Percentiles rank a stretch among this genome's conserved stretches.
Conservation (phyloP, 2,888 invertebrate species). For the Pseudococcus viburni region DNA sequence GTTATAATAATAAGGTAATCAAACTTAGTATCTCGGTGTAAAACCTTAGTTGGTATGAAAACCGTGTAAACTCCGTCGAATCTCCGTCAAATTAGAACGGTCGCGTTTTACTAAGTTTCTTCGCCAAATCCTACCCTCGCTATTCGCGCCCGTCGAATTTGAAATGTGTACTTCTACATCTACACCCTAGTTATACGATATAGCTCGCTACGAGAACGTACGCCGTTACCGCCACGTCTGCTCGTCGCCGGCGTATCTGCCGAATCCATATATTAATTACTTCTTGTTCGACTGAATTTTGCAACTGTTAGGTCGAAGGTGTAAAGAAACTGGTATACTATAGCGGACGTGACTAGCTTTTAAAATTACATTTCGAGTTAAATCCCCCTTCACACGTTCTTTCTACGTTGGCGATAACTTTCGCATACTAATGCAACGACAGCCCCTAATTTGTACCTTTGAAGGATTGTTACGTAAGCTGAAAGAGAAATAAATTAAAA, state of each 20-base stretch:
- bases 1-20: constrained; percentile 64
- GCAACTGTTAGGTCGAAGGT: constrained; percentile 58
- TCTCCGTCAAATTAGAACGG: constrained; percentile 62
- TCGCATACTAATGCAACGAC: constrained; percentile 62
- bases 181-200: not conserved
- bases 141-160: constrained; percentile 47
- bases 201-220: constrained; percentile 3
- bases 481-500: constrained; percentile 61
- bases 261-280: constrained; percentile 63
- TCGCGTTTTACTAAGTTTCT: constrained; percentile 48
- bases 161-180: constrained; percentile 44
- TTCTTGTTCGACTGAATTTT: constrained; percentile 62
- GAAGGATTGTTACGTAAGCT: constrained; percentile 63
- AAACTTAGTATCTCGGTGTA: constrained; percentile 54
- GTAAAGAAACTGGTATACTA: constrained; percentile 59
- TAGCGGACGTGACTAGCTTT: constrained; percentile 55
- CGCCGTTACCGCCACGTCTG: not conserved
- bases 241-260: not conserved
- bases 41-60: constrained; percentile 62
- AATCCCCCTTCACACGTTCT: constrained; percentile 58
- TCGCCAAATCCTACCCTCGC: constrained; percentile 34
- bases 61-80: constrained; percentile 61
- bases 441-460: constrained; percentile 64
- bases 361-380: constrained; percentile 53
- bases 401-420: constrained; percentile 59